Conservation (phyloP, 2,888 invertebrate genomes). For the Tetragonisca angustula region DNA sequence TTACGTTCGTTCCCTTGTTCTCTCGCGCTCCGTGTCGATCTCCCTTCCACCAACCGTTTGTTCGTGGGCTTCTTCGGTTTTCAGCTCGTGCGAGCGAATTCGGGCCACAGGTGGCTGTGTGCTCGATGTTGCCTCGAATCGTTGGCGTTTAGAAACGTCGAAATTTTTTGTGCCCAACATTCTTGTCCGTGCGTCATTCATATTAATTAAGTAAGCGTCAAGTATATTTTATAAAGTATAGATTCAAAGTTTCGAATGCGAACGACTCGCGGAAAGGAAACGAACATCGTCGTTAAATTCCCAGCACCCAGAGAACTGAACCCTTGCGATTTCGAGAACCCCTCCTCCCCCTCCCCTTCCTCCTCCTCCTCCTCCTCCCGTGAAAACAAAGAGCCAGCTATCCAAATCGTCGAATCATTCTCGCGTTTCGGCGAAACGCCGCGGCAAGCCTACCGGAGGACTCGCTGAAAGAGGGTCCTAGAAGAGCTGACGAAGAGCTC, state of each 20-base stretch:
- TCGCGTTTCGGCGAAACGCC: slow-evolving; percentile 11
- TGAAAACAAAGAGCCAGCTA: neutral
- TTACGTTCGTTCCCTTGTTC: neutral
- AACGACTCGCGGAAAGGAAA: neutral
- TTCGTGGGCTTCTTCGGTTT: neutral
- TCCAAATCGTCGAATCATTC: slow-evolving; percentile 16
- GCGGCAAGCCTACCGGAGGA: slow-evolving; percentile 33
- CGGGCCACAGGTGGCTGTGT: neutral
- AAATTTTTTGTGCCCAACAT: too few relatives aligned
- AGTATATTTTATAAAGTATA: neutral
- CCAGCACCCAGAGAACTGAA: neutral
- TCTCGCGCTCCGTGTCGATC: neutral
- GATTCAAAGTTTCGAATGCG: neutral
- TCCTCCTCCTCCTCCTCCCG: too few relatives aligned
- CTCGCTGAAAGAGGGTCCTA: slow-evolving; percentile 59
- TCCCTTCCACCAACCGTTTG: neutral
- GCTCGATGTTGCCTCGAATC: neutral
- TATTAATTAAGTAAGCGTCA: too few relatives aligned
- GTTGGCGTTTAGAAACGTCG: too few relatives aligned
- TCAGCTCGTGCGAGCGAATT: neutral
- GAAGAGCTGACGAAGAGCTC: slow-evolving; percentile 62
- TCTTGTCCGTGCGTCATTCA: too few relatives aligned
- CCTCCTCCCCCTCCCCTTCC: too few relatives aligned
- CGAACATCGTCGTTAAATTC: slow-evolving; percentile 5
- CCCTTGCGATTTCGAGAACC: neutral